These are phyloP conservation scores for Pocillopora meandrina DNA, from an alignment of 92 coral and sea anemone genomes.

Conservation along the genomic window DNA sequence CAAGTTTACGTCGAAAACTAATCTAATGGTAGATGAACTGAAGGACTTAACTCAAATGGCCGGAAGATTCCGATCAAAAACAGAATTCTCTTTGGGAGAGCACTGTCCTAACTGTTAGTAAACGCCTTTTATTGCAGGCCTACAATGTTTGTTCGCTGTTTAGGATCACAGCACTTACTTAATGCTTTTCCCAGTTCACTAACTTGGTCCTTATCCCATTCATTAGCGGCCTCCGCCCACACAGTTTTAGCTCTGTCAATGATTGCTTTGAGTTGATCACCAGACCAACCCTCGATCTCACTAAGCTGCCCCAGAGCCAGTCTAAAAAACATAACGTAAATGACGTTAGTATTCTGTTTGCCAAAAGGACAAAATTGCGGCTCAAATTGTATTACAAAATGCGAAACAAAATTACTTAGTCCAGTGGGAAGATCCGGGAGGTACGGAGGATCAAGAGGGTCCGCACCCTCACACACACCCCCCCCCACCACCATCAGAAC, in stretches of 20 bases:
- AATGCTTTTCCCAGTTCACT: slow-evolving; percentile 84
- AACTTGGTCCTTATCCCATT: slow-evolving; percentile 92
- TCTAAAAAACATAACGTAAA: slow-evolving; percentile 30
- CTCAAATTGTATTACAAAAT: not conserved
- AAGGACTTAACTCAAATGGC: too few species aligned
- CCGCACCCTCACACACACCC: too few species aligned
- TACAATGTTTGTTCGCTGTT: too few species aligned
- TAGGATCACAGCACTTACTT: slow-evolving; percentile 59
- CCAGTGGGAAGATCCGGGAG: not conserved
- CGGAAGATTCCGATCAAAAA: too few species aligned
- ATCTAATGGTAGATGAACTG: too few species aligned
- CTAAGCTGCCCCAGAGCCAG: slow-evolving; percentile 80
- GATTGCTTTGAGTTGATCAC: slow-evolving; percentile 76
- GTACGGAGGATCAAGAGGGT: too few species aligned
- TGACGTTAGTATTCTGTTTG: not conserved
- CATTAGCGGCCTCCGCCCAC: slow-evolving; percentile 70
- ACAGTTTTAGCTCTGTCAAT: slow-evolving; percentile 71
- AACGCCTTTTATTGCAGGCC: too few species aligned
- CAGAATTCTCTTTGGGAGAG: too few species aligned
- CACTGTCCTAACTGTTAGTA: too few species aligned
- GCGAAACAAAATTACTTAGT: not conserved
- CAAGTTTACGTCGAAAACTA: too few species aligned
- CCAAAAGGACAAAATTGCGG: not conserved
- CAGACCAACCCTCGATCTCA: slow-evolving; percentile 79
- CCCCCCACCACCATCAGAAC: too few species aligned